Percentiles rank a stretch among this genome's conserved stretches.
These are phyloP conservation scores for Phyllotis vaccarum DNA, from an alignment of 2,797 vertebrate genomes.

Conservation along the genomic window DNA sequence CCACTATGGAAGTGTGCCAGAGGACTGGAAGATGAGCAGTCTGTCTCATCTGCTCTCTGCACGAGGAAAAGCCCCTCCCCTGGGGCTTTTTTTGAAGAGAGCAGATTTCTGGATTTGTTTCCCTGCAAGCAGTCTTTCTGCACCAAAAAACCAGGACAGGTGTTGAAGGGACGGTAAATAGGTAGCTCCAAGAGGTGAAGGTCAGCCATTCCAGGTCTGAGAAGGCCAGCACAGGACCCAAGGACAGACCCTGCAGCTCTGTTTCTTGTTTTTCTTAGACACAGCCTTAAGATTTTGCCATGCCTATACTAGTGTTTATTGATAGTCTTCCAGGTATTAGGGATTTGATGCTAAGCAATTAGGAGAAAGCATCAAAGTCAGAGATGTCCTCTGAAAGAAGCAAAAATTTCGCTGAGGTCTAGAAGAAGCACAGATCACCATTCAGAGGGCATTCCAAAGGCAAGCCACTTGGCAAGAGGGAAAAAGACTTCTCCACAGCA, in stretches of 20 bases:
- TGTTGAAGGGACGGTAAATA: constrained; percentile 15
- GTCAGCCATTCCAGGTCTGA: background rate
- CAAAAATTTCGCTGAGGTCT: background rate
- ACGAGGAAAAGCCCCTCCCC: background rate
- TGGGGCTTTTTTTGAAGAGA: constrained; percentile 24
- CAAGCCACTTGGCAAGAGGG: background rate
- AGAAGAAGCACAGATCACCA: background rate
- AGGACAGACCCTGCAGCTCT: background rate
- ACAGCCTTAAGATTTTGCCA: constrained; percentile 13
- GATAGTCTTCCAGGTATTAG: background rate
- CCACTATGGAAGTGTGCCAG: background rate
- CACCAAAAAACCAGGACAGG: constrained; percentile 52
- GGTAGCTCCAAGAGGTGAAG: background rate
- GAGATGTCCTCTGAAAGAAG: constrained; percentile 32
- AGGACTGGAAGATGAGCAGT: constrained; percentile 37
- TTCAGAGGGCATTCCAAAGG: constrained; percentile 7
- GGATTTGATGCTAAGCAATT: background rate
- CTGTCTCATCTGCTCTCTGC: background rate
- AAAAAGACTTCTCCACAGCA: background rate
- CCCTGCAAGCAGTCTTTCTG: constrained; percentile 3
- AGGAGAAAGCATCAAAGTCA: background rate
- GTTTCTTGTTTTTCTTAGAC: background rate
- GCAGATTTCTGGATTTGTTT: constrained; percentile 38
- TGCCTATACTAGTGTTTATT: constrained; percentile 6
- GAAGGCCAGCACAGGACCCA: background rate